Base-by-base conservation (phyloP, 1,140 invertebrate genomes). In the Colletes gigas region DNA sequence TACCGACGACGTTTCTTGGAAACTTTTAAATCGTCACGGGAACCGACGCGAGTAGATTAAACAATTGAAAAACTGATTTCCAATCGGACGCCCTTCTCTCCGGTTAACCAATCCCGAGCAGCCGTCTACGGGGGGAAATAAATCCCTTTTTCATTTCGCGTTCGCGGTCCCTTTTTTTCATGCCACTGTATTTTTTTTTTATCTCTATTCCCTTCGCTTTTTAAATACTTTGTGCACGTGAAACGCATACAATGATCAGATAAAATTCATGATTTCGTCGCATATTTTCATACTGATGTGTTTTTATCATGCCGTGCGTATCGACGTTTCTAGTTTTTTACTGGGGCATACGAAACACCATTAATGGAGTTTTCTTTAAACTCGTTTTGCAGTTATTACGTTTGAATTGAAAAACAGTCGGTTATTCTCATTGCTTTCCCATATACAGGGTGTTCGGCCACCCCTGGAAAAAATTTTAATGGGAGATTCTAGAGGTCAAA, bases 21-120 rank as follows among this genome's bases (percentile, higher is more conserved):
- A 74, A 62, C 60, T 71, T 71, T 75, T 21, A n/a, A n/a, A 83
- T 79, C 50, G 57, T 55, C 55, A 57, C 30, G 21, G 9, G 15
- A 54, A 68, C 19, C 41, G 57, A 54, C 55, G 21, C 17, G 62
- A 77, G 70, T 76, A 66, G 70, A 84, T 85, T 84, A 81, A 81
- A 84, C 76, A 80, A 84, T 83, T 54, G 50, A 67, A 75, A 84
- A 85, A 81, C 39, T 62, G 71, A 52, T 60, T 75, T 71, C 66
- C 41, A 71, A 52, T 55, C 47, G 76, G 14, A 69, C 15, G 50
- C 44, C 17, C 63, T 54, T 2, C 7, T 9, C 50, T 8, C 4
- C 30, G 14, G 12, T 50, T n/a, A 39, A 44, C 50, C 47, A 19
- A 72, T 50, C 52, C 59, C 30, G 7, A 14, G 7, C 44, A 50